phyloP scores from a whole-genome alignment of 2,888 invertebrate species.

The Scaptomyza polygonia region DNA sequence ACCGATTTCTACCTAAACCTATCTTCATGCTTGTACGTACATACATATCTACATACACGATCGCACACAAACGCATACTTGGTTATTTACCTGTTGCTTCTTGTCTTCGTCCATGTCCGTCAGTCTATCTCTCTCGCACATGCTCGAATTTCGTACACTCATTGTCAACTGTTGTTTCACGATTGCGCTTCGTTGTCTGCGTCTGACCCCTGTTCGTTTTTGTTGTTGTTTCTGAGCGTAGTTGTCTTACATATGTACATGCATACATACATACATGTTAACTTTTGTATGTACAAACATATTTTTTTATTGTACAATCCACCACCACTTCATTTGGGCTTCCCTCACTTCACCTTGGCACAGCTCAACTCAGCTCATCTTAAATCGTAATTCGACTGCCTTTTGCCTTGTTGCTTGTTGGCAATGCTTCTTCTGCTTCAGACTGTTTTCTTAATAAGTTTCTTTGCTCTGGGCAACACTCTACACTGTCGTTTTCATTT shows the following conservation, averaged over 20 bases:
- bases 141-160: slow-evolving; percentile 45
- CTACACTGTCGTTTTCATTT: slow-evolving; percentile 50
- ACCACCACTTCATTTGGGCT: slow-evolving; percentile 41
- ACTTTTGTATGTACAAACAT: slow-evolving; percentile 1
- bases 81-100: slow-evolving; percentile 57
- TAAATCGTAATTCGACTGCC: slow-evolving; percentile 34
- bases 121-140: slow-evolving; percentile 32
- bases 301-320: slow-evolving; percentile 53
- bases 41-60: slow-evolving; percentile 14
- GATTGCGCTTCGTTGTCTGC: slow-evolving; percentile 52
- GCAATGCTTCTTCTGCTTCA: slow-evolving; percentile 15
- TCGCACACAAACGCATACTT: slow-evolving; percentile 11
- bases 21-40: slow-evolving; percentile 7
- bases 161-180: slow-evolving; percentile 62
- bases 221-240: slow-evolving; percentile 17
- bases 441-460: slow-evolving; percentile 6
- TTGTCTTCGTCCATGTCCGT: slow-evolving; percentile 28
- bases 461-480: slow-evolving; percentile 8
- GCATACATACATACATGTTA: slow-evolving; percentile 1
- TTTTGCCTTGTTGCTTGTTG: slow-evolving; percentile 37
- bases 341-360: slow-evolving; percentile 40
- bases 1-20: slow-evolving; percentile 35
- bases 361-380: slow-evolving; percentile 38
- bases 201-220: slow-evolving; percentile 24
- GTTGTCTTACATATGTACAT: neutral